phyloP scores from a whole-genome alignment of 1,140 invertebrate species.

The Chrysopa pallens region DNA sequence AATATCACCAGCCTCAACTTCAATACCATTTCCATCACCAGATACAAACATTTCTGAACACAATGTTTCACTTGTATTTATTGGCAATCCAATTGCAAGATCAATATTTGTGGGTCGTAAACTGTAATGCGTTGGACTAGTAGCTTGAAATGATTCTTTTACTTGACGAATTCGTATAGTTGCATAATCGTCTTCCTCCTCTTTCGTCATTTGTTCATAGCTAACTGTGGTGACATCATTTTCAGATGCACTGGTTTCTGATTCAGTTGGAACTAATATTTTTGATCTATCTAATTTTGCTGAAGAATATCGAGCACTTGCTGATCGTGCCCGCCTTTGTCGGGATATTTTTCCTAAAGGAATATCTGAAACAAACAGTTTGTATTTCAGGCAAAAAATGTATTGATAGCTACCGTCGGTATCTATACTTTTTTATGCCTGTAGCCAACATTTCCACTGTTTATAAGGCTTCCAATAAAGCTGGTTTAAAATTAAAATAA shows the following conservation, averaged over 20 bases:
- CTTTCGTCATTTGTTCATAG: conserved; percentile 2
- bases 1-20: conserved; percentile 9
- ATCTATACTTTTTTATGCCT: no score
- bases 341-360: conserved; percentile 38
- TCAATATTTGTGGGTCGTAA: background rate
- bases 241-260: conserved; percentile 5
- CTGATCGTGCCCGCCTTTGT: conserved; percentile 36
- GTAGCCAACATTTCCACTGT: no score
- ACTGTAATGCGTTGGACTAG: background rate
- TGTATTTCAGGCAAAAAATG: no score
- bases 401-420: no score
- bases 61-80: background rate
- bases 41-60: conserved; percentile 10
- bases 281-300: conserved; percentile 17
- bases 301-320: conserved; percentile 23
- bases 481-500: no score
- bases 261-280: conserved; percentile 14
- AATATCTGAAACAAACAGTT: conserved; percentile 18
- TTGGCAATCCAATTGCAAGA: background rate
- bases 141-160: conserved; percentile 11
- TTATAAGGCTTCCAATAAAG: no score
- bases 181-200: conserved; percentile 10
- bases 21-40: conserved; percentile 11
- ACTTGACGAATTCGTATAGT: conserved; percentile 14
- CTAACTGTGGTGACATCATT: background rate